Base-by-base conservation (phyloP, 2,888 invertebrate species). In the Folsomia manolachei region DNA sequence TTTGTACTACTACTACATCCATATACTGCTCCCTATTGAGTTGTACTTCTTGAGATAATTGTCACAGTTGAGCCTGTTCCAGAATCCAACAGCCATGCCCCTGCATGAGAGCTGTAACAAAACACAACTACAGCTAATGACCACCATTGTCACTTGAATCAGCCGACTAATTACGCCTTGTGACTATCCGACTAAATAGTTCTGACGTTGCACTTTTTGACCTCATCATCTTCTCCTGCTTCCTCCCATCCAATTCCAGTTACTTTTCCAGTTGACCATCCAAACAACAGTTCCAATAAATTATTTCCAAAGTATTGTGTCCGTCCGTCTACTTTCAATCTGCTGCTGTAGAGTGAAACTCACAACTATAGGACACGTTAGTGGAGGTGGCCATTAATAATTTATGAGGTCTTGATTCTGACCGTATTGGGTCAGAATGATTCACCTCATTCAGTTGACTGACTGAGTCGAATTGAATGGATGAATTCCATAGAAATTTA, bases 101-200 rank as follows among this genome's bases (percentile, higher is more conserved):
- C n/a, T n/a, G n/a, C n/a, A n/a, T n/a, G n/a, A n/a, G n/a, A n/a
- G n/a, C n/a, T n/a, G n/a, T n/a, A n/a, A n/a, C n/a, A n/a, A n/a
- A n/a, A n/a, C n/a, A n/a, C n/a, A n/a, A n/a, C n/a, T n/a, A 56
- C 56, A 56, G 56, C 56, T 56, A 56, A 56, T 56, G 56, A 56
- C n/a, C 19, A 19, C 56, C 56, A 56, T 56, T 56, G 56, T 56
- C 56, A 56, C 21, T 56, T 56, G 56, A 56, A 56, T 56, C 56
- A 56, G 7, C n/a, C 39, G 14, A 39, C 21, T 56, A 56, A 56
- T 56, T 56, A 56, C 56, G 56, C 21, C 19, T 56, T 51, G 4
- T 39, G 39, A 39, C 39, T 39, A 39, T 39, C 39, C 39, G 56
- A 19, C 56, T n/a, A n/a, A n/a, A n/a, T n/a, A 7, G 21, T 56